A percentile compares a stretch with the other conserved stretches of the same genome.
These are phyloP conservation scores for Mimachlamys varia DNA, from an alignment of 2,888 invertebrate species.

Conservation along the genomic window DNA sequence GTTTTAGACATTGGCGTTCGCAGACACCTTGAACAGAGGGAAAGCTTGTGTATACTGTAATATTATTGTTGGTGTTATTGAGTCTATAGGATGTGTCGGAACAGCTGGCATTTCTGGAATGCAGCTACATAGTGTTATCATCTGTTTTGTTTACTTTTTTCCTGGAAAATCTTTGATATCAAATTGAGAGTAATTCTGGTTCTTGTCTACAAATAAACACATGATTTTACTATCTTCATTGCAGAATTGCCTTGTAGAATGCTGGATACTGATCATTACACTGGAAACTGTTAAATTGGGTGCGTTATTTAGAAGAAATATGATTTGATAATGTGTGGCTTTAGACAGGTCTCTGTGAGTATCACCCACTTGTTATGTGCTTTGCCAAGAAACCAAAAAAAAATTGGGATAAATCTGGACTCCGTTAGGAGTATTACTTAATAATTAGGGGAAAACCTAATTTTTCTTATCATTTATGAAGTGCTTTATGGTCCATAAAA, in stretches of 20 bases:
- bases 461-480: background rate
- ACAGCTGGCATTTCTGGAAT: background rate
- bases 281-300: background rate
- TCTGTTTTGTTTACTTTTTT: background rate
- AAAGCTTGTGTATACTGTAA: slow-evolving; percentile 15
- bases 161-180: background rate
- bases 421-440: no score
- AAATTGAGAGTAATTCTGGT: background rate
- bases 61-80: slow-evolving; percentile 4
- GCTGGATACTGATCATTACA: background rate
- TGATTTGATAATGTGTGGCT: no score
- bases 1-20: background rate
- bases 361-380: background rate
- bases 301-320: no score
- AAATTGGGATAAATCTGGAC: background rate
- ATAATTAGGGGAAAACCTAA: background rate
- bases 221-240: background rate
- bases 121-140: background rate
- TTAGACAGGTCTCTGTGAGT: background rate
- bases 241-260: background rate
- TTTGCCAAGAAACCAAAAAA: background rate
- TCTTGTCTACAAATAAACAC: background rate
- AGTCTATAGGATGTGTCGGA: background rate
- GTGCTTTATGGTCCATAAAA: background rate
- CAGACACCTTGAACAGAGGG: slow-evolving; percentile 9